Base-by-base conservation (phyloP, 2,888 invertebrate genomes). In the Eupeodes latifasciatus region DNA sequence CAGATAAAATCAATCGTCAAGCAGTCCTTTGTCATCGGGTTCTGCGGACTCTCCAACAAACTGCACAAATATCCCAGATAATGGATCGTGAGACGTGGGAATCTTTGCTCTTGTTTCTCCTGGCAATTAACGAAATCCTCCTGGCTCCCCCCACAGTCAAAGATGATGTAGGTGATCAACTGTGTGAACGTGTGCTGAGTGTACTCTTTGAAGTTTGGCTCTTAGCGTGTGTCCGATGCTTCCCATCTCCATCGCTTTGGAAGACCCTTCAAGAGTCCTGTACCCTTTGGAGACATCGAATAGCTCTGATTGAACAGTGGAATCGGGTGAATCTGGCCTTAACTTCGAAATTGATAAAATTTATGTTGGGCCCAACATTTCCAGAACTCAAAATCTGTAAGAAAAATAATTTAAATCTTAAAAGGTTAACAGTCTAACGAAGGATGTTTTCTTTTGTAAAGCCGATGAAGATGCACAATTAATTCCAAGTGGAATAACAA, bases 241-340 rank as follows among this genome's bases (percentile, higher is more conserved):
- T 99, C 94, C 99, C 99, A 0, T 96, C 98, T 5, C 99, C 99
- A 7, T 97, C 98, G 1, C 94, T 99, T 90, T 99, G 99, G 99
- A 98, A 98, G 93, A 99, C 99, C 0, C 94, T 99, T 89, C 95
- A 98, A 91, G 98, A 98, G 94, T 97, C 98, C 91, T 98, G 98
- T 93, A 95, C 97, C 91, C 96, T 97, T 91, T 99, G 99, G 99
- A 95, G 99, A 12, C 99, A 99, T 94, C 96, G 99, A 85, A 96
- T 98, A 85, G 98, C 98, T 51, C 95, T 99, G 9, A 96, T 99
- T 40, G 97, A 98, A 92, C 99, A 99, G 92, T 99, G 99, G 99
- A 97, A 98, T 94, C 96, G 98, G 89, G 97, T 98, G 49, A 98
- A 98, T 93, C 95, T 98, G 69, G 97, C 97, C 2, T 95, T 99